phyloP scores from a whole-genome alignment of 2,113 vertebrate genomes.

The Pedionomus torquatus region DNA sequence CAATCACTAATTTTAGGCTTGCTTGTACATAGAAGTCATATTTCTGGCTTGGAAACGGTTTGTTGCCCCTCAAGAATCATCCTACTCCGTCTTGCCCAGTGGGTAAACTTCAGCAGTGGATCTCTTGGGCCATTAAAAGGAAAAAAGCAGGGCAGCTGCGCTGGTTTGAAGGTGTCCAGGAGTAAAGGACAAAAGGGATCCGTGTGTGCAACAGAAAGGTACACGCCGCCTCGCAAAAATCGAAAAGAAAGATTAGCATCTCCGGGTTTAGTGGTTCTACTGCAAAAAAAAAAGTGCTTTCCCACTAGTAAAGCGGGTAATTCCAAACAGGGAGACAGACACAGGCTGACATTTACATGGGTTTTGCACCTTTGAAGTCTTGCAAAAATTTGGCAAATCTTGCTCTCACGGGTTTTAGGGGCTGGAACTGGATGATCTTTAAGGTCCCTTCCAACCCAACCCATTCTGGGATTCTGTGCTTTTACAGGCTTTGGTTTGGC shows the following conservation, averaged over 20 bases:
- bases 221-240: accelerated
- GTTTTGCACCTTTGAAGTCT: neutral
- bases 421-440: too few relatives aligned
- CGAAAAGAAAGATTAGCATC: accelerated
- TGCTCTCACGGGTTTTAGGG: neutral
- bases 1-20: constrained; percentile 39
- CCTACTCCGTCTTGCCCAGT: neutral
- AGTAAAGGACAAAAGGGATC: accelerated
- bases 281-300: neutral
- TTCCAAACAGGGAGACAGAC: neutral
- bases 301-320: neutral
- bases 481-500: neutral
- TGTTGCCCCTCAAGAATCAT: neutral
- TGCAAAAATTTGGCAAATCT: neutral
- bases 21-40: neutral
- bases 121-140: neutral
- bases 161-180: accelerated
- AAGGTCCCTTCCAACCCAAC: too few relatives aligned
- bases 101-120: accelerated
- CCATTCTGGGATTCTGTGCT: too few relatives aligned
- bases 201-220: neutral
- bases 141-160: accelerated
- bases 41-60: neutral
- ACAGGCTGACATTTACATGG: neutral
- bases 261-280: too few relatives aligned